Evolutionary conservation across 1,140 invertebrate genomes (phyloP), one percentile per base, ranked within the genome.

Genomic region (Musca vetustissima): DNA sequence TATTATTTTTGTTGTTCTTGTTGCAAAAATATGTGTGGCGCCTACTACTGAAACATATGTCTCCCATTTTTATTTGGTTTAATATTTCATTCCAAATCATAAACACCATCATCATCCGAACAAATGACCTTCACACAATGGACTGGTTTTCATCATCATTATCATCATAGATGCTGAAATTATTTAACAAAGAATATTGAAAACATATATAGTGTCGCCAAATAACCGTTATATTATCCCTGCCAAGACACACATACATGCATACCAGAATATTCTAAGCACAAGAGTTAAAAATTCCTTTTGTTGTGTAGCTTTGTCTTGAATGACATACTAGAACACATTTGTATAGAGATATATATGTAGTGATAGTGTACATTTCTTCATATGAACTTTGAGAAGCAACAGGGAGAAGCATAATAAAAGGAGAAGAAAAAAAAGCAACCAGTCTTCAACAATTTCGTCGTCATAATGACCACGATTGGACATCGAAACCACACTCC

Each of bases 111-210:
- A 6, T 43, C 36, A 43, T 43, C 11, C 28, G 8, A 28, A 14
- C 32, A 36, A 22, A 36, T 61, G 57, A 61, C 57, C 57, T 61
- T 61, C 57, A 24, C 19, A 36, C 15, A 17, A 43, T 61, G 57
- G 57, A 36, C 57, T 61, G 28, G 21, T 61, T 61, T 61, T 32
- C 57, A 61, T 61, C n/a, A n/a, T n/a, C n/a, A n/a, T n/a, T n/a
- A n/a, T n/a, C n/a, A 11, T 1, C 36, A 43, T 43, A 43, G 36
- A 43, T 43, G 36, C 36, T 43, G 6, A 11, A 7, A 43, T 43
- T 4, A 32, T 32, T 32, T 32, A 32, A 32, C n/a, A 8, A 43
- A 11, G 36, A 43, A 13, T 43, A 43, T 43, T 43, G 36, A 43
- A 43, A 36, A 59, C 24, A 13, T 36, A 36, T 36, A 43, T 36